Percentiles rank a stretch among this genome's conserved stretches.
Evolutionary conservation across 92 coral and sea anemone species (phyloP).

Genomic region (Umimayanthus chanpuru): DNA sequence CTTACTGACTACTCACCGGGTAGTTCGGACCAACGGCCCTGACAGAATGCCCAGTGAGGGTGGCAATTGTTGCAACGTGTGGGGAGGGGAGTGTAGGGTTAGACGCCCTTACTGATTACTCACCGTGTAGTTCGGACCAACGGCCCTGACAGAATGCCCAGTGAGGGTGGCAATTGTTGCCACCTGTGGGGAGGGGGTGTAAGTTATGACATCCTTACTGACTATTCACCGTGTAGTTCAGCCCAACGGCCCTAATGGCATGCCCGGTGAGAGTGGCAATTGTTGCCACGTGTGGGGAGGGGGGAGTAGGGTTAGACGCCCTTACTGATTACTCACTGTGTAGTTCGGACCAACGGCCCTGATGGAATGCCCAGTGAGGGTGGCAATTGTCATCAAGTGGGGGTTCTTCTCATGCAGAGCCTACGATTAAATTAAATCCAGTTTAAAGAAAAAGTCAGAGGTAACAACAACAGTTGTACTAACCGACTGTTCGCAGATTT

Average conservation of each 20-base stretch:
- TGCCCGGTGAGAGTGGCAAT: constrained; percentile 95
- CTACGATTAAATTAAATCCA: constrained; percentile 37
- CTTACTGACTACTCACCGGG: constrained; percentile 55
- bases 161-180: constrained; percentile 93
- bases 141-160: constrained; percentile 84
- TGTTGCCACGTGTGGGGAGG: constrained; percentile 73
- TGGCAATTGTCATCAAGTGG: constrained; percentile 88
- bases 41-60: constrained; percentile 92
- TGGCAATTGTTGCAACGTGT: constrained; percentile 88
- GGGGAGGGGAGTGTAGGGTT: constrained; percentile 8
- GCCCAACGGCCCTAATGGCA: constrained; percentile 80
- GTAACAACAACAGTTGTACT: not conserved
- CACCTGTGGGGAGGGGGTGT: constrained; percentile 52
- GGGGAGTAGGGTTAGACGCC: too few relatives aligned
- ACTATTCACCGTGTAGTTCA: constrained; percentile 74
- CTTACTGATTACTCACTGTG: constrained; percentile 56
- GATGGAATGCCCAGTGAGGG: constrained; percentile 93
- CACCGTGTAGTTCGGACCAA: constrained; percentile 83
- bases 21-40: constrained; percentile 80
- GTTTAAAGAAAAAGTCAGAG: not conserved
- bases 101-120: constrained; percentile 1
- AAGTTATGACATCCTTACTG: not conserved
- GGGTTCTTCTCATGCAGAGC: constrained; percentile 70
- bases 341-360: constrained; percentile 80
- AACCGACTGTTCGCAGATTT: not conserved